Conservation (phyloP, 2,113 vertebrate species). For the Peromyscus leucopus region DNA sequence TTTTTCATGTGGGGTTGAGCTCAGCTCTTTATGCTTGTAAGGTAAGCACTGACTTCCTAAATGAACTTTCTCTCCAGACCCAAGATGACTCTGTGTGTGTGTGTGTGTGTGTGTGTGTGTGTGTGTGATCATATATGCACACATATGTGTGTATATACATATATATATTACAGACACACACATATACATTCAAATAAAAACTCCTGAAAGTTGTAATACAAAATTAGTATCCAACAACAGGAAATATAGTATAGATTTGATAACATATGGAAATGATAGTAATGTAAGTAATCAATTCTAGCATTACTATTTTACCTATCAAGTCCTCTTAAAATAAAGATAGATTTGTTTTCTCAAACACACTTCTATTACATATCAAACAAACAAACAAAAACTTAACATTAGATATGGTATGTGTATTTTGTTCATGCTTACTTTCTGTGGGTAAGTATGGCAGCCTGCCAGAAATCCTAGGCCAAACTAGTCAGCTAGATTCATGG, state of each 20-base stretch:
- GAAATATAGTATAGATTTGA: not conserved
- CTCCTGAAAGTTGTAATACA: not conserved
- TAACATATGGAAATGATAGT: not conserved
- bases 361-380: not conserved
- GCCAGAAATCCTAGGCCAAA: not conserved
- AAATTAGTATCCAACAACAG: not conserved
- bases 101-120: not conserved
- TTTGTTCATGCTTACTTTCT: not conserved
- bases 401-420: not conserved
- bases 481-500: too few relatives aligned
- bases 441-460: not conserved
- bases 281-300: not conserved
- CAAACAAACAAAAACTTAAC: not conserved
- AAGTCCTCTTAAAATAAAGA: not conserved
- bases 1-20: not conserved
- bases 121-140: not conserved
- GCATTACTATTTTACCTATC: not conserved
- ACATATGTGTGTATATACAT: not conserved
- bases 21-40: not conserved
- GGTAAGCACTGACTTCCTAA: not conserved
- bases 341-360: not conserved
- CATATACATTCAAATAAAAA: not conserved
- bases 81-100: not conserved
- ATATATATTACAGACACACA: not conserved
- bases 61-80: not conserved